Percentiles rank a stretch among this genome's conserved stretches.
phyloP scores from a whole-genome alignment of 30 jellyfish, hydroid and myxozoan genomes.

The Catostylus mosaicus region DNA sequence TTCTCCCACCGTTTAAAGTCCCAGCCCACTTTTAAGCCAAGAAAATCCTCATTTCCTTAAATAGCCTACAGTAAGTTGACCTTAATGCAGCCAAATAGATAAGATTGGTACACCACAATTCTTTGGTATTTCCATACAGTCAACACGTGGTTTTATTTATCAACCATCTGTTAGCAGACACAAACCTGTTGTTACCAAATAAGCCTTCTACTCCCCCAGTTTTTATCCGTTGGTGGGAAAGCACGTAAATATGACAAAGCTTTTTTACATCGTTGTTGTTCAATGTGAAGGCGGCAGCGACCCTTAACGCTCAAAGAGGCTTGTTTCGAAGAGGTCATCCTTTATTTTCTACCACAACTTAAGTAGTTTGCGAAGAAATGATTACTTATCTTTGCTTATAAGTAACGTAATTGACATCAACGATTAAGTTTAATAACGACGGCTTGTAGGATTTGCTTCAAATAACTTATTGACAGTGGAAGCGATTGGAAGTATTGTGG shows the following conservation, averaged over 20 bases:
- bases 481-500: not conserved
- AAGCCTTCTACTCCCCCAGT: not conserved
- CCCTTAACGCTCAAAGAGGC: not conserved
- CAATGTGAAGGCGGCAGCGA: not conserved
- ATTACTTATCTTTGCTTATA: not conserved
- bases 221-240: not conserved
- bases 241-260: not conserved
- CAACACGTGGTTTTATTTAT: not conserved
- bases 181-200: not conserved
- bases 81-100: not conserved
- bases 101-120: not conserved
- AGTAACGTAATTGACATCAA: not conserved
- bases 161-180: not conserved
- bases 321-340: not conserved
- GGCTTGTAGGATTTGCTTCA: not conserved
- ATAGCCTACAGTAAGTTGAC: not conserved
- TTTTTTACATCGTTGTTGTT: not conserved
- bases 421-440: not conserved
- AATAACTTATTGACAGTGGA: not conserved
- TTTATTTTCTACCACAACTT: conserved; percentile 2
- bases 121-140: not conserved
- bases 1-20: no score
- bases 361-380: not conserved
- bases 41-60: conserved; percentile 2
- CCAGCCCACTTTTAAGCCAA: not conserved